phyloP scores from a whole-genome alignment of 2,797 vertebrate species.

The Loris lydekkerianus region DNA sequence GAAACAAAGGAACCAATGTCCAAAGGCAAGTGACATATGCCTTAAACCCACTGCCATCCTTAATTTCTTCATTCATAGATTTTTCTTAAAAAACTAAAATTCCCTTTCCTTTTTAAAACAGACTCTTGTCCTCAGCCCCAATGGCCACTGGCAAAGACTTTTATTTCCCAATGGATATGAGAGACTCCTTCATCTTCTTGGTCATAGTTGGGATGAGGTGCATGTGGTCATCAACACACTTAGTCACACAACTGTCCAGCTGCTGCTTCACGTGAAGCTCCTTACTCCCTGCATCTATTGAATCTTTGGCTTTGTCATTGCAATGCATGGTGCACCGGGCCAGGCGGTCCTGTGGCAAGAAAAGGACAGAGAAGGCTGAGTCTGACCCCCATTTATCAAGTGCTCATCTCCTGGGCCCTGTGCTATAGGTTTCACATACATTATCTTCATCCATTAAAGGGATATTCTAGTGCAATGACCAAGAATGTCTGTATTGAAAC shows the following conservation, averaged over 20 bases:
- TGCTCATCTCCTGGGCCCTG: not conserved
- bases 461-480: not conserved
- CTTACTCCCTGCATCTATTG: slow-evolving; percentile 92
- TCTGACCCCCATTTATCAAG: not conserved
- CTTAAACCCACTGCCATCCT: slow-evolving; percentile 32
- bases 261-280: slow-evolving; percentile 91
- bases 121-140: not conserved
- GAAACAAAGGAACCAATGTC: slow-evolving; percentile 57
- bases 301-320: slow-evolving; percentile 95
- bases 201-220: slow-evolving; percentile 95
- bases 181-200: slow-evolving; percentile 92
- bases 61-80: slow-evolving; percentile 59
- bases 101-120: slow-evolving; percentile 53
- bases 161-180: slow-evolving; percentile 91
- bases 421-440: not conserved
- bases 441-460: slow-evolving; percentile 21
- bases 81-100: slow-evolving; percentile 62
- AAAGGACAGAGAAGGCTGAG: slow-evolving; percentile 10
- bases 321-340: slow-evolving; percentile 95
- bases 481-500: not conserved
- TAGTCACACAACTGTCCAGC: slow-evolving; percentile 93
- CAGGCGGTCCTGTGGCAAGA: slow-evolving; percentile 92
- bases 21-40: slow-evolving; percentile 44
- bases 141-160: not conserved
- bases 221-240: slow-evolving; percentile 94